Evolutionary conservation across 1,140 invertebrate genomes (phyloP).

Genomic region (Xylocopa sonorina): DNA sequence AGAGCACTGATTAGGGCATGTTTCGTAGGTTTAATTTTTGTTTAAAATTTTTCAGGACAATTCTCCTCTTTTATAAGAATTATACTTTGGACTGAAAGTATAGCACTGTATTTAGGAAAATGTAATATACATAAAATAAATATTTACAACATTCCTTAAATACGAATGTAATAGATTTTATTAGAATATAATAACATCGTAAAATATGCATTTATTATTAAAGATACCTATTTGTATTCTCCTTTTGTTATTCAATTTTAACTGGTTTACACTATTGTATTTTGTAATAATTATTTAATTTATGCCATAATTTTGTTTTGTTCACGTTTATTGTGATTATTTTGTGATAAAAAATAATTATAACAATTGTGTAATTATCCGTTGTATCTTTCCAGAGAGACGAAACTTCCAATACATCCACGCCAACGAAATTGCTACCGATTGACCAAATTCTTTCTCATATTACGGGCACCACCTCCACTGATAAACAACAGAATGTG

Average conservation of each 20-base stretch:
- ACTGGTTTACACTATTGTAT: not conserved
- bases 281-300: conserved; percentile 19
- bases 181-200: not conserved
- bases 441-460: conserved; percentile 80
- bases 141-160: not conserved
- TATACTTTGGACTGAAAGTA: not conserved
- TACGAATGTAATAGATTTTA: not conserved
- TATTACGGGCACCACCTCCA: conserved; percentile 67
- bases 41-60: conserved; percentile 30
- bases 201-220: not conserved
- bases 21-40: conserved; percentile 5
- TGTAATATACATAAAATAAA: not conserved
- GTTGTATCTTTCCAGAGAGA: conserved; percentile 78
- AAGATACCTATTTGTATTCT: conserved; percentile 15
- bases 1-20: not conserved
- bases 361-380: conserved; percentile 25
- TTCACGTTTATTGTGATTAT: conserved; percentile 23
- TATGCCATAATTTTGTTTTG: conserved; percentile 31
- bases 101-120: not conserved
- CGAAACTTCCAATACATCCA: conserved; percentile 80
- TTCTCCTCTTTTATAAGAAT: not conserved
- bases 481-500: conserved; percentile 64
- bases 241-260: conserved; percentile 7
- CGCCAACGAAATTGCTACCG: conserved; percentile 78
- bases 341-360: not conserved